Evolutionary conservation across 2,888 invertebrate genomes (phyloP), one percentile per base, ranked within the genome.

Genomic region (Itoplectis maculator): DNA sequence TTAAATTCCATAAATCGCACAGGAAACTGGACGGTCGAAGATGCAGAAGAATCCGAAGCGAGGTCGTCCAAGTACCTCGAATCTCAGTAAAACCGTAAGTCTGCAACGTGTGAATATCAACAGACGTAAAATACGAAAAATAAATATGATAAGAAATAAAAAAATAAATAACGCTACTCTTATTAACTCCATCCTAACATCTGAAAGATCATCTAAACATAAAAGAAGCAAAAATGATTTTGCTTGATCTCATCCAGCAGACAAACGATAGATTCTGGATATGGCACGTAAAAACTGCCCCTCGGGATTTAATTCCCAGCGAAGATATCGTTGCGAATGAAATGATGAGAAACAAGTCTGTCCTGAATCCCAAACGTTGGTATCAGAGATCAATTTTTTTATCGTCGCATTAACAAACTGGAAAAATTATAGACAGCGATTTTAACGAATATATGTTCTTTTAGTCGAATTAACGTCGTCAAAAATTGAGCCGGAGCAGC

Each of bases 251-350:
- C 11, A 6, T 49, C 47, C 35, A 65, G 20, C 42, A 84, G 8
- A 20, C 49, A 11, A 47, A 66, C 7, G 77, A 85, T 56, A 66
- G 75, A 61, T 88, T 89, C 56, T 86, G 87, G 51, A 72, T 87
- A n/a, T 91, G 90, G 90, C 85, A 90, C 51, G 81, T 90, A 13
- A 85, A 76, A 13, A 66, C 86, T 0, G 79, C 91, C 83, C 88
- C 89, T 13, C 88, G 87, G 88, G 79, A 84, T 35, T 66, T 70
- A 6, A 66, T 74, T 9, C 85, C 88, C 18, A 85, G 88, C 45
- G 59, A 61, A 61, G 81, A 90, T 8, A 8, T 80, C 0, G 75
- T 90, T 0, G 54, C 87, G 18, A 61, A 65, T 35, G 83, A 86
- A 74, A 77, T 91, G 23, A 69, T 51, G 6, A 56, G 76, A 15